Conservation (phyloP, 2,797 vertebrate genomes). For the Acanthis flammea region DNA sequence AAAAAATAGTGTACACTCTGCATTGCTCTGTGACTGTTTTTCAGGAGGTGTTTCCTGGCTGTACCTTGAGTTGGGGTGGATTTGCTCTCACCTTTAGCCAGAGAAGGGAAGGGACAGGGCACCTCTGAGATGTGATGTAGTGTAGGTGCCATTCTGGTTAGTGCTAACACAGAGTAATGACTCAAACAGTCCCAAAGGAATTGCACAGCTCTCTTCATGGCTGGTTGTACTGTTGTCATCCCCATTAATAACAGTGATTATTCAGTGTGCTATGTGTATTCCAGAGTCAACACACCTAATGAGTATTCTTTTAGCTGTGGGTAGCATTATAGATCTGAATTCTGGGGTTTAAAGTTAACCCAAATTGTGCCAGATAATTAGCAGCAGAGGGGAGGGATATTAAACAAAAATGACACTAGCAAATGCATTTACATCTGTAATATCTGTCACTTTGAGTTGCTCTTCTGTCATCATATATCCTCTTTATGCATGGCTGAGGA, state of each 20-base stretch:
- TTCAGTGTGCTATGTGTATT: neutral
- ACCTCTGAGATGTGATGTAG: neutral
- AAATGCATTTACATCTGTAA: conserved; percentile 7
- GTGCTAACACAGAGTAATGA: neutral
- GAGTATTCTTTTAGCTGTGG: neutral
- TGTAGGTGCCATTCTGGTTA: neutral
- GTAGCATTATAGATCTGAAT: neutral
- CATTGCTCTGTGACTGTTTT: rapidly evolving
- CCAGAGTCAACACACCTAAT: neutral
- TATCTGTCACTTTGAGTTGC: neutral
- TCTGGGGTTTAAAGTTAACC: neutral
- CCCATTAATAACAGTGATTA: neutral
- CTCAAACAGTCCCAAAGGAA: neutral
- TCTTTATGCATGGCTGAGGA: neutral
- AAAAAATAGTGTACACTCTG: neutral
- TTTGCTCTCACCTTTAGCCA: neutral
- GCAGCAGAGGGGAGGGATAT: neutral
- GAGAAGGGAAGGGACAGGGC: neutral
- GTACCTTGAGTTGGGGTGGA: neutral
- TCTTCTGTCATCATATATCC: neutral
- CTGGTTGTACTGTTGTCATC: neutral
- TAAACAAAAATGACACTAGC: neutral
- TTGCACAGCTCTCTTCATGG: neutral
- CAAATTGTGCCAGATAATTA: neutral
- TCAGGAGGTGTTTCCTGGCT: neutral